These are phyloP conservation scores for Molothrus ater DNA, from an alignment of 2,797 vertebrate genomes.

Conservation along the genomic window DNA sequence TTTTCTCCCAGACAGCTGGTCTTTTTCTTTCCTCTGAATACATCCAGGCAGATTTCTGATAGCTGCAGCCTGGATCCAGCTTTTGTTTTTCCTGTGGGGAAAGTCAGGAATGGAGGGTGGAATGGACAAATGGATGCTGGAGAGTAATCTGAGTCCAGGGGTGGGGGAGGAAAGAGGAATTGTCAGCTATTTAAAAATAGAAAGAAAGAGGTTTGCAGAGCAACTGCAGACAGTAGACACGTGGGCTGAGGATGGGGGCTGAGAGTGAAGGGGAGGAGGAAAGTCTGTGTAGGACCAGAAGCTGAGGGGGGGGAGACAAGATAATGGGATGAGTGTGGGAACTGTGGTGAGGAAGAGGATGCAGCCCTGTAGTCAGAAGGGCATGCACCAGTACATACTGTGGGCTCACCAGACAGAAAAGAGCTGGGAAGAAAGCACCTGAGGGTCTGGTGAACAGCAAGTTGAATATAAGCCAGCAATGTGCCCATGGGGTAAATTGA, in stretches of 20 bases:
- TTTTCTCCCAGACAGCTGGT: conserved; percentile 10
- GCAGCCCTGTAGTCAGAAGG: not conserved
- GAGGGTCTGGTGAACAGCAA: not conserved
- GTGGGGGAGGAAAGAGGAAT: conserved; percentile 24
- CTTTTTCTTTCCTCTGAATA: conserved; percentile 38
- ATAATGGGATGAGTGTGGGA: accelerated
- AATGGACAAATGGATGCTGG: conserved; percentile 28
- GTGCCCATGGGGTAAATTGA: not conserved
- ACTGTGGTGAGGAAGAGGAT: not conserved
- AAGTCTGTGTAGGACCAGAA: not conserved
- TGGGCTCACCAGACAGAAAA: not conserved
- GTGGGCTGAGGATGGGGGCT: not conserved
- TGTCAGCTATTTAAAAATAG: conserved; percentile 8
- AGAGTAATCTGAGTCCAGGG: not conserved
- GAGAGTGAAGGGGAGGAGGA: not conserved
- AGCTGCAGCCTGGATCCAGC: not conserved
- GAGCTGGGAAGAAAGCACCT: not conserved
- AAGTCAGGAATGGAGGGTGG: conserved; percentile 26
- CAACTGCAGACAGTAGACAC: not conserved
- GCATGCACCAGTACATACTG: accelerated
- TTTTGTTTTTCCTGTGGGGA: conserved; percentile 27
- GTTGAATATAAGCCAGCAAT: not conserved
- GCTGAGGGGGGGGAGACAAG: not conserved
- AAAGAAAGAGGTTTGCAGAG: not conserved
- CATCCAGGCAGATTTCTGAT: not conserved